Evolutionary conservation across 2,888 invertebrate genomes (phyloP).

Genomic region (Sipunculus nudus): DNA sequence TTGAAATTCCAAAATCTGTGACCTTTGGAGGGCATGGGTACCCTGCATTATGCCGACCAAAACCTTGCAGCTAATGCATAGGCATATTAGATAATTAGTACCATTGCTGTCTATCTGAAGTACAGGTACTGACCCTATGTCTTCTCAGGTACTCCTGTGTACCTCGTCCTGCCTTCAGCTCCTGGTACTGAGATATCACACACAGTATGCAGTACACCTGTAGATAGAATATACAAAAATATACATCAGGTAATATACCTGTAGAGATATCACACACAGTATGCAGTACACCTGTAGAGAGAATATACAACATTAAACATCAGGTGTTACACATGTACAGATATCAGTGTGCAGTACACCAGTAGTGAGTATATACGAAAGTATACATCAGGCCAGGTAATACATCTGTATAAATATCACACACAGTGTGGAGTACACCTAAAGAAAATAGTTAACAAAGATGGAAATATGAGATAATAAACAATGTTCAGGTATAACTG

Average conservation of each 20-base stretch:
- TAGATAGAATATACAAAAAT: slow-evolving; percentile 59
- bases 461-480: too few species aligned
- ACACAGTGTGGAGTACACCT: too few species aligned
- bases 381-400: too few species aligned
- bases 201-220: slow-evolving; percentile 85
- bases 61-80: too few species aligned
- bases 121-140: slow-evolving; percentile 14
- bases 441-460: too few species aligned
- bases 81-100: too few species aligned
- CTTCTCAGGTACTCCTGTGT: slow-evolving; percentile 11
- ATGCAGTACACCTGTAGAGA: slow-evolving; percentile 80
- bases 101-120: too few species aligned
- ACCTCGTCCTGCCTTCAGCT: slow-evolving; percentile 78
- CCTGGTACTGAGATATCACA: slow-evolving; percentile 87
- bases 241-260: neutral
- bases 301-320: slow-evolving; percentile 7
- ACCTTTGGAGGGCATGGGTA: too few species aligned
- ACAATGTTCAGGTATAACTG: too few species aligned
- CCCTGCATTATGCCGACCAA: too few species aligned
- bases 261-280: slow-evolving; percentile 73
- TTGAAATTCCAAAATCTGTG: too few species aligned
- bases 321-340: neutral
- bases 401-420: too few species aligned
- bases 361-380: slow-evolving; percentile 68
- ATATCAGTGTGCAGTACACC: slow-evolving; percentile 78